Evolutionary conservation across 2,797 vertebrate species (phyloP).

Genomic region (Pseudochirops cupreus): DNA sequence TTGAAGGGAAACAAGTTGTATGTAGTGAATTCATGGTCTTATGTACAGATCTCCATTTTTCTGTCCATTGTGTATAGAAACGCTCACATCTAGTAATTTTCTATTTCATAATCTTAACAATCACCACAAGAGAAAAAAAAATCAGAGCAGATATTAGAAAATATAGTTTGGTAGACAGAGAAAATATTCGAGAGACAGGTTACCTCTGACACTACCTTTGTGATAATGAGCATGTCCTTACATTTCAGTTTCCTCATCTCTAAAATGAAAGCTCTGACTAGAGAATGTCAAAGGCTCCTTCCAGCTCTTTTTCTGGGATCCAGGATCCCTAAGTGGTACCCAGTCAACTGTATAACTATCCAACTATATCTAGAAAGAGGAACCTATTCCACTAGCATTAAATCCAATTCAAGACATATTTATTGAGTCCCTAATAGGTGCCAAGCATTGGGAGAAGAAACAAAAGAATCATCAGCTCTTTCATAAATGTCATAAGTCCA

Average conservation of each 20-base stretch:
- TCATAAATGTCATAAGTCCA: not conserved
- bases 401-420: not conserved
- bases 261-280: not conserved
- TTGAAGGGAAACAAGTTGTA: not conserved
- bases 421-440: not conserved
- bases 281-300: not conserved
- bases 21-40: not conserved
- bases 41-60: not conserved
- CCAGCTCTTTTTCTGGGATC: not conserved
- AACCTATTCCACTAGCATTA: not conserved
- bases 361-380: not conserved
- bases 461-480: not conserved
- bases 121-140: not conserved
- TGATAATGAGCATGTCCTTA: not conserved
- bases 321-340: not conserved
- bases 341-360: not conserved
- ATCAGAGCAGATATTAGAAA: not conserved
- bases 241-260: not conserved
- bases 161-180: not conserved
- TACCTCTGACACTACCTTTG: not conserved
- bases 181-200: not conserved
- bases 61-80: not conserved
- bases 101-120: not conserved
- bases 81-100: not conserved
- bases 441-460: not conserved